A percentile compares a stretch with the other conserved stretches of the same genome.
Evolutionary conservation across 2,113 vertebrate genomes (phyloP).

Genomic region (Anolis carolinensis): DNA sequence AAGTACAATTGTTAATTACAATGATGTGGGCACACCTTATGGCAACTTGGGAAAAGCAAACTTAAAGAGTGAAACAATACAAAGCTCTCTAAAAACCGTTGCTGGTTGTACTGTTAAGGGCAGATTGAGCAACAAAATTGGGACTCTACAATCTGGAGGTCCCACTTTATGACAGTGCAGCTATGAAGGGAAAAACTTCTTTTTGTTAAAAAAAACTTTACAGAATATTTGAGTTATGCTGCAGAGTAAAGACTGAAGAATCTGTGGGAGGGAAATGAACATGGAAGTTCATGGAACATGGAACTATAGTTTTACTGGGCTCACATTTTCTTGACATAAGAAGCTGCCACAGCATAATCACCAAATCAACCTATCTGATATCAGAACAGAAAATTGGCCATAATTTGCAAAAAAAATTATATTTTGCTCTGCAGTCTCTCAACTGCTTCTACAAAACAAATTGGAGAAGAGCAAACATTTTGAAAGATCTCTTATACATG

Average conservation of each 20-base stretch:
- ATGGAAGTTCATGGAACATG: background rate
- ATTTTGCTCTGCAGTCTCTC: too few species aligned
- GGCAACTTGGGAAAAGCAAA: background rate
- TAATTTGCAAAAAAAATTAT: too few species aligned
- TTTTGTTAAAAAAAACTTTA: background rate
- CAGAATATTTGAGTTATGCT: background rate
- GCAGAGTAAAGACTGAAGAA: background rate
- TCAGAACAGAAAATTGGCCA: too few species aligned
- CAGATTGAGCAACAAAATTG: background rate
- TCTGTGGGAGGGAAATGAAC: background rate
- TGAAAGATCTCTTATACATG: too few species aligned
- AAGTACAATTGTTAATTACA: background rate
- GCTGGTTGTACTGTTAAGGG: background rate
- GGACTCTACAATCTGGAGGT: background rate
- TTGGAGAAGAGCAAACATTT: too few species aligned
- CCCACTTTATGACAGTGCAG: background rate
- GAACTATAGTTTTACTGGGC: background rate
- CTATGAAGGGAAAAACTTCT: background rate
- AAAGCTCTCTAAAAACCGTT: background rate
- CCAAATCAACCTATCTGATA: too few species aligned
- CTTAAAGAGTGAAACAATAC: background rate
- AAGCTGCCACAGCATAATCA: too few species aligned
- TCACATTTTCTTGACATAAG: too few species aligned
- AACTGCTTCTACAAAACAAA: too few species aligned
- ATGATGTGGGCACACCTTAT: background rate